A percentile compares a stretch with the other conserved stretches of the same genome.
Conservation (phyloP, 2,113 vertebrate genomes). For the Neodontobutis hainanensis region DNA sequence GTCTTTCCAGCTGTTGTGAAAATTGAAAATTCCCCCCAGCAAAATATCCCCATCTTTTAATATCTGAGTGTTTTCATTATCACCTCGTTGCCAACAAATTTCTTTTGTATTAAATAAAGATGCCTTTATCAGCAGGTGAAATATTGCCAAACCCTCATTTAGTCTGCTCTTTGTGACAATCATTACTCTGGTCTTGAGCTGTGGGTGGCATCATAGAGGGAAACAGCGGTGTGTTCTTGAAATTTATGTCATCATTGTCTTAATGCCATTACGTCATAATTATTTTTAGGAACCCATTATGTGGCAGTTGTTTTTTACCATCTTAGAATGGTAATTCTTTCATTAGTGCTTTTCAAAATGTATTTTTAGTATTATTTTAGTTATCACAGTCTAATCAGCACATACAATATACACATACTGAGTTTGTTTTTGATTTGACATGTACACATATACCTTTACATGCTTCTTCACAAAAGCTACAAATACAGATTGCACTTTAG, state of each 20-base stretch:
- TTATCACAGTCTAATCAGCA: too few species aligned
- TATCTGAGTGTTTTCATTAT: constrained; percentile 44
- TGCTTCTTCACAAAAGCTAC: too few species aligned
- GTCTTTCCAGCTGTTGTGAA: constrained; percentile 69
- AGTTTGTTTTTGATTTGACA: too few species aligned
- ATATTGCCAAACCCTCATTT: constrained; percentile 44
- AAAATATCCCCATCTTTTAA: constrained; percentile 66
- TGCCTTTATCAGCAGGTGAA: constrained; percentile 50
- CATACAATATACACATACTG: too few species aligned
- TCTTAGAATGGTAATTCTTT: too few species aligned
- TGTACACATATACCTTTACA: too few species aligned
- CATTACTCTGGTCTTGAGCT: constrained; percentile 20
- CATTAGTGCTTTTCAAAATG: too few species aligned
- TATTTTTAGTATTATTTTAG: too few species aligned
- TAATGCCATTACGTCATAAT: not conserved
- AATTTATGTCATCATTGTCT: not conserved
- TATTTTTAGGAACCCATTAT: not conserved
- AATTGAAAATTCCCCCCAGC: constrained; percentile 72
- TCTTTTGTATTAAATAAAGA: constrained; percentile 47
- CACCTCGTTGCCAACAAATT: constrained; percentile 57
- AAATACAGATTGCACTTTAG: too few species aligned
- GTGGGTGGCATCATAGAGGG: not conserved
- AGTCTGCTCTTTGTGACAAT: constrained; percentile 45
- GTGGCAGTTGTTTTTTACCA: too few species aligned
- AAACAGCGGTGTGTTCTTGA: not conserved